Evolutionary conservation across 2,888 invertebrate species (phyloP), one percentile per base, ranked within the genome.

Genomic region (Lepas anatifera): DNA sequence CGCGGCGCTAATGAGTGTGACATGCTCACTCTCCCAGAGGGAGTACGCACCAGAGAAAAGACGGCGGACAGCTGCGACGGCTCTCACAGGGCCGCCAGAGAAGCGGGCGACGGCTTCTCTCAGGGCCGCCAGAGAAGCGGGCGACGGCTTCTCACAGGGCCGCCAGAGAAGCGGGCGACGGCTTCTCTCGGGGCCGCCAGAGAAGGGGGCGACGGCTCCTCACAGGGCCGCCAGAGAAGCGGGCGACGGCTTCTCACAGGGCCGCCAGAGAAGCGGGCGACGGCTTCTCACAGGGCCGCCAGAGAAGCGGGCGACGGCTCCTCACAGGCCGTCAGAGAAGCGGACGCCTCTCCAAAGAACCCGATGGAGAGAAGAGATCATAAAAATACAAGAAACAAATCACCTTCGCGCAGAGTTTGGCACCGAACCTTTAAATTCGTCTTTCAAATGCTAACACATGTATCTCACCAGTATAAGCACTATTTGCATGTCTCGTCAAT

Each of bases 381-480:
- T 58, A 29, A 58, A 58, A 58, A 58, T 32, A 32, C 58, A 58
- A 25, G 32, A 25, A 32, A 32, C 29, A 32, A 16, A 58, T 29
- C 58, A 50, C n/a, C n/a, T n/a, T n/a, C n/a, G n/a, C n/a, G n/a
- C 50, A 27, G 10, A 58, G 58, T 58, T 58, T 58, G 58, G 58
- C 58, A 58, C 58, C 58, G 18, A 13, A 41, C 41, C 41, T 58
- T n/a, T n/a, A n/a, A n/a, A n/a, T n/a, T n/a, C n/a, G n/a, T n/a
- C n/a, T n/a, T n/a, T n/a, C n/a, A n/a, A n/a, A n/a, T n/a, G n/a
- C n/a, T n/a, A n/a, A n/a, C n/a, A n/a, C n/a, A n/a, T n/a, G n/a
- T n/a, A n/a, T n/a, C n/a, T n/a, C n/a, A n/a, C n/a, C n/a, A n/a
- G n/a, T n/a, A n/a, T n/a, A n/a, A n/a, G n/a, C n/a, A n/a, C n/a